Conservation (phyloP, 2,888 invertebrate genomes). For the Drosophila anomelani region DNA sequence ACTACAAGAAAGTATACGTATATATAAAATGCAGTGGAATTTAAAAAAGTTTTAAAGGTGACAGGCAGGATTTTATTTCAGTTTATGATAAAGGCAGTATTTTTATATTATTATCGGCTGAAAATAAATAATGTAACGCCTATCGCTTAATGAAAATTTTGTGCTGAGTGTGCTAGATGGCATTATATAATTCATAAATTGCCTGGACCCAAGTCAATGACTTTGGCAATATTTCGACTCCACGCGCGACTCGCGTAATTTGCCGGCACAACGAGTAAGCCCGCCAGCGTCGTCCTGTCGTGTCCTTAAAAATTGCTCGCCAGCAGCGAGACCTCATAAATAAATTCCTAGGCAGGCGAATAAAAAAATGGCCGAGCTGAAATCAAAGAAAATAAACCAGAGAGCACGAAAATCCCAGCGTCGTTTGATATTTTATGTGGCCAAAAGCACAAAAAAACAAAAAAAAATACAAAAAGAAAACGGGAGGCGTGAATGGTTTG, state of each 20-base stretch:
- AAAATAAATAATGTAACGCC: neutral
- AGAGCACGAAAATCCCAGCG: conserved; percentile 5
- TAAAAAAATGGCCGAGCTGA: conserved; percentile 25
- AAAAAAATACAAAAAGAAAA: neutral
- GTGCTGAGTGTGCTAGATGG: neutral
- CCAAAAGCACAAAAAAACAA: conserved; percentile 2
- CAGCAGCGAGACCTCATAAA: conserved; percentile 65
- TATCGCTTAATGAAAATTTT: conserved; percentile 8
- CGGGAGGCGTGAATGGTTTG: conserved; percentile 43
- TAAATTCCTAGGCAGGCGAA: conserved; percentile 58
- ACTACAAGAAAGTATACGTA: conserved; percentile 1
- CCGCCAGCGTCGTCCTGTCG: conserved; percentile 58
- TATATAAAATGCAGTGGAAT: neutral
- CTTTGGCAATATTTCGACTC: conserved; percentile 63
- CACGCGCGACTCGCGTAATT: conserved; percentile 57
- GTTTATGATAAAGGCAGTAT: neutral
- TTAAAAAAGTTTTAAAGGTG: neutral
- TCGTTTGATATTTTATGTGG: conserved; percentile 38
- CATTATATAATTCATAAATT: conserved; percentile 70
- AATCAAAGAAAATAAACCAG: conserved; percentile 27
- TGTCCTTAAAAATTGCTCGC: conserved; percentile 65
- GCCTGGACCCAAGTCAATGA: conserved; percentile 64
- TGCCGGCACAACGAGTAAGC: conserved; percentile 53
- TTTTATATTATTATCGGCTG: too few relatives aligned
- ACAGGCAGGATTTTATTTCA: neutral